A percentile compares a stretch with the other conserved stretches of the same genome.
phyloP scores from a whole-genome alignment of 2,797 vertebrate species.

The Sebastolobus alascanus region DNA sequence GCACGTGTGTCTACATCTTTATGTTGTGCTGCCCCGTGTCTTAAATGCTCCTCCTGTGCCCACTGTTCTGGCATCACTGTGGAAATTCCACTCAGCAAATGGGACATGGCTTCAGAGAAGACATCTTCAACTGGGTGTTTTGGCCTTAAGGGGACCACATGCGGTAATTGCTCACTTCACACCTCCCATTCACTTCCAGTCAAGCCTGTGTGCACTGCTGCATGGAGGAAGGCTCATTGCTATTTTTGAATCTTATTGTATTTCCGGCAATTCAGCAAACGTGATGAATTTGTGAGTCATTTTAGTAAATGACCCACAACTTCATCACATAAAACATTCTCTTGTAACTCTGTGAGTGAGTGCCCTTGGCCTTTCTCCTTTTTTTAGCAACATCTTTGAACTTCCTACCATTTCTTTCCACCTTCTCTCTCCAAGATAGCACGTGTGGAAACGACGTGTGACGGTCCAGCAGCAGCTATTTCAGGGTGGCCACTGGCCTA shows the following conservation, averaged over 20 bases:
- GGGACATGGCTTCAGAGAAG: constrained; percentile 48
- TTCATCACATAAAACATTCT: constrained; percentile 15
- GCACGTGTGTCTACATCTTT: background rate
- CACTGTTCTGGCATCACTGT: constrained; percentile 24
- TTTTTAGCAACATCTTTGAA: background rate
- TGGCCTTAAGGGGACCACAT: constrained; percentile 35
- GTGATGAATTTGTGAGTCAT: background rate
- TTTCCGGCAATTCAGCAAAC: constrained; percentile 30
- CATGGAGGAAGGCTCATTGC: constrained; percentile 23
- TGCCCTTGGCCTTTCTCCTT: background rate
- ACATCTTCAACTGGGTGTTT: constrained; percentile 53
- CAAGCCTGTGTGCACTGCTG: constrained; percentile 27
- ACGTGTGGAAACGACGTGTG: constrained; percentile 44
- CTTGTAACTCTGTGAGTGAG: constrained; percentile 4
- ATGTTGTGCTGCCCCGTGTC: background rate
- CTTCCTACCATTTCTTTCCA: constrained; percentile 15
- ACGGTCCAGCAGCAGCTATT: constrained; percentile 57
- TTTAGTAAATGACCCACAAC: background rate
- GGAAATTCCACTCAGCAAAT: constrained; percentile 36
- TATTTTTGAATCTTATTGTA: constrained; percentile 36
- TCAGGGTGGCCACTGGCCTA: constrained; percentile 66
- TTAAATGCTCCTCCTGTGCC: background rate
- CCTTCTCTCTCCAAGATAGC: constrained; percentile 8
- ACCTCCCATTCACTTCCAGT: constrained; percentile 51
- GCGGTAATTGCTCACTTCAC: constrained; percentile 54